Conservation (phyloP, 1,140 invertebrate species). For the Psix sp. region DNA sequence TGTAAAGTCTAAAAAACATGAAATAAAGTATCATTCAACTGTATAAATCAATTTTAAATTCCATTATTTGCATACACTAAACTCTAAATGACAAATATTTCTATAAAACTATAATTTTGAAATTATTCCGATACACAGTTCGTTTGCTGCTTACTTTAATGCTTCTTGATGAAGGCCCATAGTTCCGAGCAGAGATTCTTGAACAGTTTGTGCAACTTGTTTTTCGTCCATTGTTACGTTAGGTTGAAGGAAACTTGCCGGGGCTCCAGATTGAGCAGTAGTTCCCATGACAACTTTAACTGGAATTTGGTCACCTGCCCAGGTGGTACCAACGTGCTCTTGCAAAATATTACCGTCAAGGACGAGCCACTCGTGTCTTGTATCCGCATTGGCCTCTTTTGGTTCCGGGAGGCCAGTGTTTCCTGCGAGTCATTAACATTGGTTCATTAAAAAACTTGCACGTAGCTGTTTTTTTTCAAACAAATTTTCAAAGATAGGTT, state of each 20-base stretch:
- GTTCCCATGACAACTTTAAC: slow-evolving; percentile 83
- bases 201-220: slow-evolving; percentile 80
- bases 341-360: slow-evolving; percentile 83
- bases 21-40: background rate
- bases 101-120: background rate
- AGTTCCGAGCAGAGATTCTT: slow-evolving; percentile 81
- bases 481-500: too few species aligned
- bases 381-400: slow-evolving; percentile 77
- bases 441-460: too few species aligned
- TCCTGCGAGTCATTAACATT: too few species aligned
- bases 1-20: slow-evolving; percentile 77
- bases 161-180: slow-evolving; percentile 80
- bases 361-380: slow-evolving; percentile 85
- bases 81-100: too few species aligned
- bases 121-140: too few species aligned
- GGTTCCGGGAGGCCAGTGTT: slow-evolving; percentile 79
- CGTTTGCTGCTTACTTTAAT: slow-evolving; percentile 67
- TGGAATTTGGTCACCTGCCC: slow-evolving; percentile 76
- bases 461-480: too few species aligned
- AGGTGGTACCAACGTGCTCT: slow-evolving; percentile 80
- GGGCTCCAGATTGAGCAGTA: slow-evolving; percentile 83
- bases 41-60: background rate
- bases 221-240: slow-evolving; percentile 81
- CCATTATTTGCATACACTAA: too few species aligned
- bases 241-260: slow-evolving; percentile 77